These are phyloP conservation scores for Psittacula echo DNA, from an alignment of 2,797 vertebrate genomes.

Conservation along the genomic window DNA sequence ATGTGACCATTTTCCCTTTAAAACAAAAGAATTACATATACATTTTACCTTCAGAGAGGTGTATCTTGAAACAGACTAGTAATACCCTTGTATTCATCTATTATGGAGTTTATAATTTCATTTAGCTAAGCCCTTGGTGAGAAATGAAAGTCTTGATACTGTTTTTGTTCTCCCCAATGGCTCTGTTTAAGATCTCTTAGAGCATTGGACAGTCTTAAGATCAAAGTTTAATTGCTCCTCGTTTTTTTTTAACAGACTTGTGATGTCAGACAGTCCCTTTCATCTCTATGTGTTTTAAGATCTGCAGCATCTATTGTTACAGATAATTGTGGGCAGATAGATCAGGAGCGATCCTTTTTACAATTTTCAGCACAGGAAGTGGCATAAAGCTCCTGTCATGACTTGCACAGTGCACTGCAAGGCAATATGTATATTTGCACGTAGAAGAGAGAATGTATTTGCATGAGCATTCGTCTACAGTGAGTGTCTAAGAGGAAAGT, in stretches of 20 bases:
- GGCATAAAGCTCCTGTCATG: background rate
- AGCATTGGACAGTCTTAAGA: background rate
- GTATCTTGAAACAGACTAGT: background rate
- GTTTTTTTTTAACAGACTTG: conserved; percentile 26
- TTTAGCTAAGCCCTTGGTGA: background rate
- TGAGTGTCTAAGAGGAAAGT: background rate
- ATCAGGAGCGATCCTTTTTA: conserved; percentile 4
- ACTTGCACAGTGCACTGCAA: background rate
- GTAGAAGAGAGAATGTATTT: background rate
- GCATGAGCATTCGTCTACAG: background rate
- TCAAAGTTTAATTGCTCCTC: conserved; percentile 15
- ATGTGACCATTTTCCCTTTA: background rate
- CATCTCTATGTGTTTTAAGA: conserved; percentile 4
- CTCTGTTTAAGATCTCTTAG: background rate
- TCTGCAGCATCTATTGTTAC: conserved; percentile 12
- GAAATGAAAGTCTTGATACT: background rate
- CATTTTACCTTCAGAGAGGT: background rate
- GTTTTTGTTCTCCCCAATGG: background rate
- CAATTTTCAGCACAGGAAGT: background rate
- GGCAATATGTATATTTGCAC: background rate
- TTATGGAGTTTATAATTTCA: background rate
- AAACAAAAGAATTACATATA: background rate
- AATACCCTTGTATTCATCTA: background rate
- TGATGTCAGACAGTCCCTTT: conserved; percentile 26
- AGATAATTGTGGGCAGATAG: background rate